These are phyloP conservation scores for Siniperca chuatsi DNA, from an alignment of 2,113 vertebrate genomes.

Conservation along the genomic window DNA sequence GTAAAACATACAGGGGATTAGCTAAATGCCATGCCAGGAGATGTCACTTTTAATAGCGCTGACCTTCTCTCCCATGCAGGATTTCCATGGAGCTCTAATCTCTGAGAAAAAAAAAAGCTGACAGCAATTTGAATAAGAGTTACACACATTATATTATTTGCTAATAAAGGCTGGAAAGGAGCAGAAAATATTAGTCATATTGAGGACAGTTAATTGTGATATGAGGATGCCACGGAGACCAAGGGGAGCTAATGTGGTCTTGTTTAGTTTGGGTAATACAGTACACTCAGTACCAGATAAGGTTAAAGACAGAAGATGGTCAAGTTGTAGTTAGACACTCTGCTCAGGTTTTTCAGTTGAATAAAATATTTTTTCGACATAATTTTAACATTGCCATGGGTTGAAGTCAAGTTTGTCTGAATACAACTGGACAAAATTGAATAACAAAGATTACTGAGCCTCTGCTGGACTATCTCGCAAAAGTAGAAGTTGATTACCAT, in stretches of 20 bases:
- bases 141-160: background rate
- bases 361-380: background rate
- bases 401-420: background rate
- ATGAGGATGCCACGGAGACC: background rate
- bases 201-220: background rate
- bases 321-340: background rate
- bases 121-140: background rate
- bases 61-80: conserved; percentile 37
- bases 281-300: background rate
- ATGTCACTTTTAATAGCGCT: conserved; percentile 49
- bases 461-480: background rate
- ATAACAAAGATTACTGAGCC: background rate
- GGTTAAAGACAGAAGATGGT: background rate
- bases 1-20: conserved; percentile 34
- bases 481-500: background rate
- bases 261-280: background rate
- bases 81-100: conserved; percentile 3
- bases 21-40: conserved; percentile 43
- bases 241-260: background rate
- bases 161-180: conserved; percentile 4
- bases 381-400: background rate
- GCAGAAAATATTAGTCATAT: background rate
- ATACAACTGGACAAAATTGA: background rate
- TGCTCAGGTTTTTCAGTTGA: background rate
- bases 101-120: background rate